These are phyloP conservation scores for Parazoanthus swiftii DNA, from an alignment of 92 coral and sea anemone genomes.

Conservation along the genomic window DNA sequence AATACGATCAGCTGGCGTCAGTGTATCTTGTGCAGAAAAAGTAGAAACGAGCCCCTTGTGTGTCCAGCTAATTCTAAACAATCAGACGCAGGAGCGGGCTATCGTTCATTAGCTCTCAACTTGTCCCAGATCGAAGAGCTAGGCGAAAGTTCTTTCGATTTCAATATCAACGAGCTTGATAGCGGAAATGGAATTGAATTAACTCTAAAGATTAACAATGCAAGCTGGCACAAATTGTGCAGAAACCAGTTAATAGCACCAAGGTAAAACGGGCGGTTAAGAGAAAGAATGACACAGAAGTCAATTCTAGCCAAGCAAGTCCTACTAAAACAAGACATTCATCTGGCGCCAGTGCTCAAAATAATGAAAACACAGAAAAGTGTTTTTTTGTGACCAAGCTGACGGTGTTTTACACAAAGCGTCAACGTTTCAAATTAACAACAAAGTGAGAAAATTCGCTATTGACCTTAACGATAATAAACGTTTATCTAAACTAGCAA, in stretches of 20 bases:
- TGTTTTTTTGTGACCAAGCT: too few relatives aligned
- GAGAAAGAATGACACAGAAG: too few relatives aligned
- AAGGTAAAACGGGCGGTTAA: neutral
- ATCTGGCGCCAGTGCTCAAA: too few relatives aligned
- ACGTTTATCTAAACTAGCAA: too few relatives aligned
- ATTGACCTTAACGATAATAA: too few relatives aligned
- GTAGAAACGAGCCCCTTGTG: conserved; percentile 25
- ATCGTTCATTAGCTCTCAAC: conserved; percentile 35
- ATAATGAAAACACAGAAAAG: too few relatives aligned
- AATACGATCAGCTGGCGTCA: conserved; percentile 6
- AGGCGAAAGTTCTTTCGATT: neutral
- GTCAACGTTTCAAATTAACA: too few relatives aligned
- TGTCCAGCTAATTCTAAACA: conserved; percentile 55
- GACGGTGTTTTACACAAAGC: too few relatives aligned
- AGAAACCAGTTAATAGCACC: conserved; percentile 10
- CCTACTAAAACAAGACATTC: too few relatives aligned
- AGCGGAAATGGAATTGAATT: neutral
- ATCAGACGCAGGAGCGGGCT: conserved; percentile 58
- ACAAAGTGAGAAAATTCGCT: too few relatives aligned
- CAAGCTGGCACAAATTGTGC: conserved; percentile 41
- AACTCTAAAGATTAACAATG: conserved; percentile 18
- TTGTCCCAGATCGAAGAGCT: conserved; percentile 24
- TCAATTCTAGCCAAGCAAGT: too few relatives aligned
- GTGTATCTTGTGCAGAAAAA: conserved; percentile 4
- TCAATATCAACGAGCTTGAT: too few relatives aligned